Percentiles rank a stretch among this genome's conserved stretches.
Conservation (phyloP, 1,140 invertebrate genomes). For the Brachionus manjavacas region DNA sequence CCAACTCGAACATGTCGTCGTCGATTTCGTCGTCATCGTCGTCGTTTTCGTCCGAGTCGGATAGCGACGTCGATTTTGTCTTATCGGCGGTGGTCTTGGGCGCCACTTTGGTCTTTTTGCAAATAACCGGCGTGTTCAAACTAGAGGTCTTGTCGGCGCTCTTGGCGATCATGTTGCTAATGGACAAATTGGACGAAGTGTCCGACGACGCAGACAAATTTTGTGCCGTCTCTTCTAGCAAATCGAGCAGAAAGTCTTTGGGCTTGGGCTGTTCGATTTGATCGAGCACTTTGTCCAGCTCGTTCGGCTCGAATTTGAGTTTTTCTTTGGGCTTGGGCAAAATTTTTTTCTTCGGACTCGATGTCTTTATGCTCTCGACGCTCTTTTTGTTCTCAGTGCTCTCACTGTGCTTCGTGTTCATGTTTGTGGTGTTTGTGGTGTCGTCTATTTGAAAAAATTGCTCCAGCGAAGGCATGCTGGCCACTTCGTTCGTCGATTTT, state of each 20-base stretch:
- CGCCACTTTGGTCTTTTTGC: not conserved
- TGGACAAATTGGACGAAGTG: not conserved
- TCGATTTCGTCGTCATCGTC: too few relatives aligned
- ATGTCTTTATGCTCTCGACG: not conserved
- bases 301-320: slow-evolving; percentile 1
- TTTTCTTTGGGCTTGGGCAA: not conserved
- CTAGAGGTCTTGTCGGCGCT: not conserved
- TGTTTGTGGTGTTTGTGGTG: too few relatives aligned
- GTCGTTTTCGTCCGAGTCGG: slow-evolving; percentile 8
- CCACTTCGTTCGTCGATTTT: not conserved
- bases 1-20: not conserved
- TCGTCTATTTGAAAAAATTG: slow-evolving; percentile 33
- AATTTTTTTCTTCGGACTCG: slow-evolving; percentile 21
- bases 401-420: too few relatives aligned
- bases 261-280: slow-evolving; percentile 21
- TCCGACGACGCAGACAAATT: slow-evolving; percentile 5
- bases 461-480: slow-evolving; percentile 27
- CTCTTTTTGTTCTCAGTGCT: too few relatives aligned
- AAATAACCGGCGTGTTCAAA: not conserved
- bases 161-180: not conserved
- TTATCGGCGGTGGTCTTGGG: not conserved
- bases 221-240: not conserved
- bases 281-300: slow-evolving; percentile 30
- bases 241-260: slow-evolving; percentile 33
- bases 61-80: not conserved